Conservation (phyloP, 2,797 vertebrate genomes). For the Enteromius trimaculatus region DNA sequence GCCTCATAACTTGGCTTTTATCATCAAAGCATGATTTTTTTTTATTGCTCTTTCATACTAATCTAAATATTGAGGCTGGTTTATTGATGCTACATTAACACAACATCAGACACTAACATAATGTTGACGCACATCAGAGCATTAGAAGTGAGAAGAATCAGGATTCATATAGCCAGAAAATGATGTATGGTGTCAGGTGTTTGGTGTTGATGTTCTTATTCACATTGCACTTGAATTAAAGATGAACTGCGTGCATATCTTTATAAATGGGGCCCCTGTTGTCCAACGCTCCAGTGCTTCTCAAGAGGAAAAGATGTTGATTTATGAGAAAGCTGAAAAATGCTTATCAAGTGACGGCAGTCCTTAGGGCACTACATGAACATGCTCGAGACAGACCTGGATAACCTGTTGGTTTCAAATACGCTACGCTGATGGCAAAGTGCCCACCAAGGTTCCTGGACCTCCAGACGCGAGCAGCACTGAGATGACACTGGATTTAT, state of each 20-base stretch:
- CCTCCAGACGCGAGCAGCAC: conserved; percentile 26
- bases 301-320: conserved; percentile 2
- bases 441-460: not conserved
- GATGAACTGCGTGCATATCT: not conserved
- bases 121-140: not conserved
- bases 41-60: not conserved
- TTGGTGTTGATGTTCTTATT: not conserved
- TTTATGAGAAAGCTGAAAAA: conserved; percentile 1
- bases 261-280: not conserved
- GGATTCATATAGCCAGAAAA: not conserved
- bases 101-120: not conserved
- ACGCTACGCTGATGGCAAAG: not conserved
- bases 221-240: not conserved
- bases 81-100: not conserved
- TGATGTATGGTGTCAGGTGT: not conserved
- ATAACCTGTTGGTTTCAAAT: conserved; percentile 12
- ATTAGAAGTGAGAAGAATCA: not conserved
- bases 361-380: conserved; percentile 21
- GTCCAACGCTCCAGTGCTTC: not conserved
- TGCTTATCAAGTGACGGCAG: not conserved
- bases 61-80: not conserved
- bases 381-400: conserved; percentile 20
- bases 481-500: conserved; percentile 53
- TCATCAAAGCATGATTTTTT: not conserved
- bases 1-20: not conserved